Base-by-base conservation (phyloP, 2,888 invertebrate species). In the Amorpha juglandis region DNA sequence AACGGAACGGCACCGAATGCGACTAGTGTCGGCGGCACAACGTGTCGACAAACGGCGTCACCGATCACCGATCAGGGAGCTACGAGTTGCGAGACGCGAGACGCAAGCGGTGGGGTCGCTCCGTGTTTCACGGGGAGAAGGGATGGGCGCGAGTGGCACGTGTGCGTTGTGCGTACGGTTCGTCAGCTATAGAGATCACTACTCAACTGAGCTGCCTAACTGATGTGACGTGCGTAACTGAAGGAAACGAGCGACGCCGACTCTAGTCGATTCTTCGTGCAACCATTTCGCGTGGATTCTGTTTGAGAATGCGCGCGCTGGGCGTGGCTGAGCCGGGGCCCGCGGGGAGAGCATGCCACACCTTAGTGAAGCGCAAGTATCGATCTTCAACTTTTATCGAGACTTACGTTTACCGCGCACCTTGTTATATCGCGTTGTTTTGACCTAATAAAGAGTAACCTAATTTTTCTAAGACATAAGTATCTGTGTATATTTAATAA, bases 281-380 rank as follows among this genome's bases (percentile, higher is more conserved):
- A 84, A 83, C 84, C 84, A 88, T 88, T 87, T 88, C 86, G 82
- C 88, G 84, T 83, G 79, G 84, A 88, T 87, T 87, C 86, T 87
- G 87, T 89, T 87, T 81, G 85, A 88, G 84, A 89, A 88, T 89
- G 89, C 89, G 89, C 90, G 82, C 87, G 84, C 86, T 89, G 90
- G 90, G 90, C 90, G 90, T 90, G 90, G 89, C 85, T 79, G 70
- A 74, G 74, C 75, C 79, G 87, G 76, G 87, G 89, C 87, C 86
- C 83, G 88, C 83, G 87, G 89, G 89, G 89, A 87, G 88, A 81
- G 77, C 80, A 72, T 76, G 76, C 77, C 80, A 78, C 80, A 78
- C 78, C 77, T 81, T 85, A 84, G 83, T 85, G 87, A 84, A 74
- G 85, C 75, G 79, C 80, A 70, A 78, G 74, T 83, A 84, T 86